These are phyloP conservation scores for Pantherophis vulpinus DNA, from an alignment of 2,797 vertebrate genomes.

Conservation along the genomic window DNA sequence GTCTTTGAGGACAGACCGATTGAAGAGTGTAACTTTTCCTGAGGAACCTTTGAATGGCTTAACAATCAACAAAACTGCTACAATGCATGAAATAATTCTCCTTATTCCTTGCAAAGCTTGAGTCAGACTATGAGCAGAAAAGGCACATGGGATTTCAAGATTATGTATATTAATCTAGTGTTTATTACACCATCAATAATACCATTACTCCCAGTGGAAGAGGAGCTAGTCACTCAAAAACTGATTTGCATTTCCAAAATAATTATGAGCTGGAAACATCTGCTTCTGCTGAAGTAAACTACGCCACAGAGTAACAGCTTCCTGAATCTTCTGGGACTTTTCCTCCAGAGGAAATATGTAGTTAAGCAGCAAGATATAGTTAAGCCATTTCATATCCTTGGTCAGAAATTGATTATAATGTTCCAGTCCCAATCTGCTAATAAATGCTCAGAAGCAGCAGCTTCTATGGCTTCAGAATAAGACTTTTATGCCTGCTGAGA, in stretches of 20 bases:
- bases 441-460: not conserved
- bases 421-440: slow-evolving; percentile 24
- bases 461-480: not conserved
- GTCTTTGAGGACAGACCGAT: not conserved
- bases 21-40: not conserved
- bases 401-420: slow-evolving; percentile 40
- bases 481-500: not conserved
- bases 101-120: not conserved
- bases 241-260: not conserved
- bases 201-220: not conserved
- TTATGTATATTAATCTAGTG: not conserved
- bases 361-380: not conserved
- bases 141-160: not conserved
- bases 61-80: not conserved
- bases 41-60: not conserved
- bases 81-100: not conserved
- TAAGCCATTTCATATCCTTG: not conserved
- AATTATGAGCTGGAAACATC: not conserved
- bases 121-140: not conserved
- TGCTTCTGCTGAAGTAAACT: slow-evolving; percentile 30
- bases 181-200: not conserved
- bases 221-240: not conserved
- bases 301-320: not conserved
- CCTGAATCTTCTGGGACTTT: not conserved
- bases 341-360: not conserved